Evolutionary conservation across 2,888 invertebrate species (phyloP).

Genomic region (Parasteatoda lunata): DNA sequence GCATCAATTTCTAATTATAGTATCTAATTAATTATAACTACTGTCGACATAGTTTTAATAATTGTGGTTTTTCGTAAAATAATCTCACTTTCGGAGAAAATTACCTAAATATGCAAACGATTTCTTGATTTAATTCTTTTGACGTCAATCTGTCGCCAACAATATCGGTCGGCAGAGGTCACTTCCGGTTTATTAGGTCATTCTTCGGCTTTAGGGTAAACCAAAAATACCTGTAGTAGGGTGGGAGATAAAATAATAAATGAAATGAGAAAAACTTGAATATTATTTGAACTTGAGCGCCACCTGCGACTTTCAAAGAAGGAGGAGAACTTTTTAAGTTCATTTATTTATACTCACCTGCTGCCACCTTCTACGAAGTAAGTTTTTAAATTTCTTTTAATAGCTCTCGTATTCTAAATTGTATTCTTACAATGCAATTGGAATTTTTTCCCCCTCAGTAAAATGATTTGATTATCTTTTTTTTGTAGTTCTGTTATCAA

Average conservation of each 20-base stretch:
- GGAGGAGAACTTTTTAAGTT: not conserved
- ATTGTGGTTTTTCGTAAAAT: no score
- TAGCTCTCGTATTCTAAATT: not conserved
- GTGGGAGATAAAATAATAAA: constrained; percentile 14
- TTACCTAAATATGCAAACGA: not conserved
- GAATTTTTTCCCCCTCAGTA: not conserved
- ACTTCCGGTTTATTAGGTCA: constrained; percentile 65
- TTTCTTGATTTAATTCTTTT: not conserved
- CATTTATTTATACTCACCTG: constrained; percentile 7
- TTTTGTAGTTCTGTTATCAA: not conserved
- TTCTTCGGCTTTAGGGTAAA: constrained; percentile 51
- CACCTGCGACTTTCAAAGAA: constrained; percentile 7
- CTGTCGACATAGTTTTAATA: no score
- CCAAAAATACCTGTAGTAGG: constrained; percentile 21
- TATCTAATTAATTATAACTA: no score
- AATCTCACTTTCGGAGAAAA: not conserved
- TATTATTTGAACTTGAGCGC: constrained; percentile 13
- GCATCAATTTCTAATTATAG: no score
- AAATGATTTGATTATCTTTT: not conserved
- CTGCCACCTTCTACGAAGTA: constrained; percentile 29
- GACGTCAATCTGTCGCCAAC: constrained; percentile 28
- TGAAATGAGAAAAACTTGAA: constrained; percentile 16
- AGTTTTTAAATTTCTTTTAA: not conserved
- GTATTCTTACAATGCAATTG: not conserved
- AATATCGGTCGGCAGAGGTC: constrained; percentile 54